phyloP scores from a whole-genome alignment of 2,888 invertebrate genomes.

The Eilema caniola region DNA sequence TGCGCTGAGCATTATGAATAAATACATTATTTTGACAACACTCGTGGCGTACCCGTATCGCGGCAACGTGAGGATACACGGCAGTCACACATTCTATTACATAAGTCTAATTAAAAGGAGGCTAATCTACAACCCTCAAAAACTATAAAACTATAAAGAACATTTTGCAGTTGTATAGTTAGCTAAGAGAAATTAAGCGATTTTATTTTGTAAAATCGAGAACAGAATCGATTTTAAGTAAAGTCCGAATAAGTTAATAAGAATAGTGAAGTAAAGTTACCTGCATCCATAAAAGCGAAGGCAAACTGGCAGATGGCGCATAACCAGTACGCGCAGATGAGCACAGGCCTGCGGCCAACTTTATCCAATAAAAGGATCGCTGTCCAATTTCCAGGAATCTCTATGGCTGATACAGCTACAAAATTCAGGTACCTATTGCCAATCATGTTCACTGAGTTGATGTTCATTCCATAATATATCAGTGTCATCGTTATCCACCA shows the following conservation, averaged over 20 bases:
- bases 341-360: conserved; percentile 88
- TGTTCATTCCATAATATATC: conserved; percentile 90
- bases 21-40: no score
- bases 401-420: conserved; percentile 88
- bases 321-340: conserved; percentile 87
- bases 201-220: no score
- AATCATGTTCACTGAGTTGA: conserved; percentile 89
- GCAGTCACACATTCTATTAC: no score
- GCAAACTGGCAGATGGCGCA: conserved; percentile 88
- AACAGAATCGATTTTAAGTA: no score
- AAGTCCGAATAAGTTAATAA: neutral
- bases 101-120: no score
- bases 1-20: no score
- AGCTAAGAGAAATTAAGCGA: no score
- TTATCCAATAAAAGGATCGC: conserved; percentile 88
- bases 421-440: conserved; percentile 90
- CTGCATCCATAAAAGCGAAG: conserved; percentile 87
- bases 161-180: no score
- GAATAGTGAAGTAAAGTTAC: conserved; percentile 61
- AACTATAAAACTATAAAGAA: no score
- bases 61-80: no score
- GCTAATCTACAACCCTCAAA: no score
- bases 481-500: conserved; percentile 91
- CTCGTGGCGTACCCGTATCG: no score
- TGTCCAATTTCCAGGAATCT: conserved; percentile 91